Evolutionary conservation across 2,888 invertebrate genomes (phyloP).

Genomic region (Holacanthella duospinosa): DNA sequence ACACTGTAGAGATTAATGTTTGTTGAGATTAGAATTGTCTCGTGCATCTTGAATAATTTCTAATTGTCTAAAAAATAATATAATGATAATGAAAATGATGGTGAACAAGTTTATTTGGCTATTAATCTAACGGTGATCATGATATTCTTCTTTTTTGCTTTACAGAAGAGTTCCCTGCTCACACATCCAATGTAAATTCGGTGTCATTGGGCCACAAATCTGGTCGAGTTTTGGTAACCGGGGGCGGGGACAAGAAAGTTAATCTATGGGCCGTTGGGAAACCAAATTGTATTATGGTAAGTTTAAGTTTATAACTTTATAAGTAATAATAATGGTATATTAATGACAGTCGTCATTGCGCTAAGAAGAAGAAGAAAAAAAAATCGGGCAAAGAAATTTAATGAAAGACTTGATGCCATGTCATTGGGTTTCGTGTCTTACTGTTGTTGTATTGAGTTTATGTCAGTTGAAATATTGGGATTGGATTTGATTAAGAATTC

Average conservation of each 20-base stretch:
- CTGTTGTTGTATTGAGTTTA: not conserved
- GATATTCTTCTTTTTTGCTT: constrained; percentile 39
- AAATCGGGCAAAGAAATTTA: not conserved
- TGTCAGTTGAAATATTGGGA: not conserved
- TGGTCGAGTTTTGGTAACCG: constrained; percentile 80
- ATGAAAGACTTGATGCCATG: not conserved
- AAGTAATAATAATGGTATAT: no score
- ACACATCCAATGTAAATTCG: constrained; percentile 72
- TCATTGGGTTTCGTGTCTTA: not conserved
- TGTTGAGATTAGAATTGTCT: no score
- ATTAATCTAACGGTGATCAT: no score
- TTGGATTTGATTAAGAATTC: not conserved
- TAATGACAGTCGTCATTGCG: no score
- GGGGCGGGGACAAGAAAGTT: constrained; percentile 93
- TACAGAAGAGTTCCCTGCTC: constrained; percentile 77
- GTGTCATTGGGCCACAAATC: constrained; percentile 63
- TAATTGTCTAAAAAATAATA: no score
- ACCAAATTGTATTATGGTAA: constrained; percentile 86
- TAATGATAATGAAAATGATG: no score
- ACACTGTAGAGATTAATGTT: no score
- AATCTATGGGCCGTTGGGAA: constrained; percentile 95
- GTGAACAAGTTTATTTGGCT: no score
- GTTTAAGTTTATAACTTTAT: constrained; percentile 37
- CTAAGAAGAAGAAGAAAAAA: not conserved
- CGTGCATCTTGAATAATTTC: no score